These are phyloP conservation scores for Halesus radiatus DNA, from an alignment of 1,140 invertebrate species.

Conservation along the genomic window DNA sequence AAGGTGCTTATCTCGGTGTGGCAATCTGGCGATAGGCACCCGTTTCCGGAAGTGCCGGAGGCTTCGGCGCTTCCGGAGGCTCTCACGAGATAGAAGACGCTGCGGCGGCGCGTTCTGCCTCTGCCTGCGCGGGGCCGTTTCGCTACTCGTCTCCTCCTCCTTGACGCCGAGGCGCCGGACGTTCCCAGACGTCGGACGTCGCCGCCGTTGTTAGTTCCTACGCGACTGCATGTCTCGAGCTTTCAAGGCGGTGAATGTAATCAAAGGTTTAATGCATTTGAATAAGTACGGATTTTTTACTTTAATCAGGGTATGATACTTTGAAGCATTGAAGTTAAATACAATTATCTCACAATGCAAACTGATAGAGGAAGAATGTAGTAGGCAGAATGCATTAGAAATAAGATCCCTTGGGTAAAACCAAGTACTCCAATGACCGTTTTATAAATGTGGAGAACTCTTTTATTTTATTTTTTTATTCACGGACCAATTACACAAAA, in stretches of 20 bases:
- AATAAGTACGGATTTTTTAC: too few species aligned
- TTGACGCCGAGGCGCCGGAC: background rate
- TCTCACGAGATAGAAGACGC: background rate
- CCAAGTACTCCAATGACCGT: too few species aligned
- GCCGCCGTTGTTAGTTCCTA: background rate
- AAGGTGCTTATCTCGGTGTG: background rate
- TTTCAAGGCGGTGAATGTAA: background rate
- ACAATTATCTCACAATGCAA: too few species aligned
- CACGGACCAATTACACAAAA: too few species aligned
- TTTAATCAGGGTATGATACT: too few species aligned
- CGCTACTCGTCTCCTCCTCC: background rate
- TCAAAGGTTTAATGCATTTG: background rate
- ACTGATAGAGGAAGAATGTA: too few species aligned
- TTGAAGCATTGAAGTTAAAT: too few species aligned
- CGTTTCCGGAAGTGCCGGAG: slow-evolving; percentile 1
- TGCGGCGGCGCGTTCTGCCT: too few species aligned
- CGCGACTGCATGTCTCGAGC: background rate
- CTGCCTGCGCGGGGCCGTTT: background rate
- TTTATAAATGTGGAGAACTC: too few species aligned
- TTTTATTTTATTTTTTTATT: too few species aligned
- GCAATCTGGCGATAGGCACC: background rate
- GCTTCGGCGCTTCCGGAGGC: slow-evolving; percentile 1
- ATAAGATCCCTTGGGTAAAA: too few species aligned
- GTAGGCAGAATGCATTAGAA: too few species aligned
- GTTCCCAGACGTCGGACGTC: background rate